Evolutionary conservation across 2,113 vertebrate genomes (phyloP).

Genomic region (Speoplatyrhinus poulsoni): DNA sequence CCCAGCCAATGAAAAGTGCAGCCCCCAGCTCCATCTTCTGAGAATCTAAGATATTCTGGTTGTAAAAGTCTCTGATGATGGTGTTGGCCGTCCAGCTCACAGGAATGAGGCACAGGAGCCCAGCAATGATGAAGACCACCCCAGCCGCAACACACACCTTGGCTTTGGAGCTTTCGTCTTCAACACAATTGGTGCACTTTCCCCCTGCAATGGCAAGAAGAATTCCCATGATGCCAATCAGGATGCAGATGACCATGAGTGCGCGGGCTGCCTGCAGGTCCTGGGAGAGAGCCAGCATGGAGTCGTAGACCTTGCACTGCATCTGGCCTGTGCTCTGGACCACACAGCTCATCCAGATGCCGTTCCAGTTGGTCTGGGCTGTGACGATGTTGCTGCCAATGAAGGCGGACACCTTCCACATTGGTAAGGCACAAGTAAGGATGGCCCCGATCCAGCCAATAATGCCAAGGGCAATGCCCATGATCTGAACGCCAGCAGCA

Average conservation of each 20-base stretch:
- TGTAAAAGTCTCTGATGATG: constrained; percentile 86
- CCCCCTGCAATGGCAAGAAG: constrained; percentile 80
- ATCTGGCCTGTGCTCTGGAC: constrained; percentile 95
- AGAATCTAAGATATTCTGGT: constrained; percentile 59
- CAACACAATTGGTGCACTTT: constrained; percentile 94
- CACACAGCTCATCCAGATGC: constrained; percentile 95
- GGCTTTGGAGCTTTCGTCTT: constrained; percentile 82
- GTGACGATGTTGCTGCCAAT: constrained; percentile 85
- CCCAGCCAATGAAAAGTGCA: constrained; percentile 91
- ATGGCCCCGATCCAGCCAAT: constrained; percentile 89
- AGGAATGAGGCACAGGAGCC: constrained; percentile 84
- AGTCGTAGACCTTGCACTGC: constrained; percentile 94
- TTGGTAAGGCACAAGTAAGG: constrained; percentile 82
- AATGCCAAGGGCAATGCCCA: constrained; percentile 83
- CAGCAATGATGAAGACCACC: constrained; percentile 77
- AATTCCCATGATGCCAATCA: constrained; percentile 81
- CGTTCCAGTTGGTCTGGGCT: constrained; percentile 87
- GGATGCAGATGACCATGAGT: constrained; percentile 80
- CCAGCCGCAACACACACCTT: constrained; percentile 80
- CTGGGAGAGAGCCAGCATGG: constrained; percentile 80
- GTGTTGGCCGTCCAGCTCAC: constrained; percentile 87
- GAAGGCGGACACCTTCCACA: constrained; percentile 82
- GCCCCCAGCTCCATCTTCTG: constrained; percentile 88
- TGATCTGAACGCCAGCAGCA: constrained; percentile 85
- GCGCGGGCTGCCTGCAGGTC: constrained; percentile 89